Evolutionary conservation across 1,140 invertebrate genomes (phyloP), one percentile per base, ranked within the genome.

Genomic region (Drosophila hydei): DNA sequence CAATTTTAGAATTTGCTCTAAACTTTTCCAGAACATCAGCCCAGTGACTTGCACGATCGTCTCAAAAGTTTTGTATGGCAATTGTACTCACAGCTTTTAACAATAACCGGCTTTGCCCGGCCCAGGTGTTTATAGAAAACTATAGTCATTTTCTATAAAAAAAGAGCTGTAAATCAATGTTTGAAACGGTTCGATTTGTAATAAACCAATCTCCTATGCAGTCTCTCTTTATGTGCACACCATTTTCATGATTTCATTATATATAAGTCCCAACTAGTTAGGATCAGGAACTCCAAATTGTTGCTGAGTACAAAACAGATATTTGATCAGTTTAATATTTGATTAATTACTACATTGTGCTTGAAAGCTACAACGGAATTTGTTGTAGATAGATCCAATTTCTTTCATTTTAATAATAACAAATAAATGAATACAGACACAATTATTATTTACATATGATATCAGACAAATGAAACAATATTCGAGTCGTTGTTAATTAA

Each of bases 11-110:
- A 56, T 40, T 19, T 50, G 36, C 42, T 25, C 23, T 18, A 19
- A 62, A 63, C 40, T 52, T 55, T 54, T 47, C 50, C 65, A 54
- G 38, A 52, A 52, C 25, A 68, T 42, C 25, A 23, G 11, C n/a
- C 25, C n/a, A 55, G 14, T 27, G 54, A 42, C n/a, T 48, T n/a
- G 4, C 23, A 14, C 18, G 38, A 43, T 25, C 18, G 36, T 4
- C 23, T 16, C 3, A 8, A 36, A 36, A 61, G 45, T 36, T 54
- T 36, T 30, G 16, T 52, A 16, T 11, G 23, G 8, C 14, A 47
- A 47, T 47, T 25, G 9, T 25, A 27, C n/a, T 48, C 21, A 9
- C 14, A 43, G n/a, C 14, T 14, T 0, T 9, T 36, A 3, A 36
- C 2, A 36, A 4, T 11, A 9, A 11, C 4, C 9, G 33, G 33